phyloP scores from a whole-genome alignment of 2,888 invertebrate species.

The Isotomurus palustris region DNA sequence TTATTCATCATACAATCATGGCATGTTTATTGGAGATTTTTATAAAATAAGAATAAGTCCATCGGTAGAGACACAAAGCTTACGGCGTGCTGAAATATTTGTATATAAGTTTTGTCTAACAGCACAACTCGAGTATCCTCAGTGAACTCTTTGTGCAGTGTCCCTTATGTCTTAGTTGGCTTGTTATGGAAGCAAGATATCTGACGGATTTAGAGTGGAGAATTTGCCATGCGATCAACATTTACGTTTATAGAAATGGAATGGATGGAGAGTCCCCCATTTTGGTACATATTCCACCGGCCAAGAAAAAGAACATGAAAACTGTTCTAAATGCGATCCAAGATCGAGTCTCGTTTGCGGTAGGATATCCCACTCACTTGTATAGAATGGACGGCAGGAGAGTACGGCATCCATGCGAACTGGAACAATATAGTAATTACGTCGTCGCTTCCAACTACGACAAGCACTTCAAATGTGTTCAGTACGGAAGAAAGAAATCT shows the following conservation, averaged over 20 bases:
- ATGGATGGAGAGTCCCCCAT: constrained; percentile 40
- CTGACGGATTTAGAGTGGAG: constrained; percentile 45
- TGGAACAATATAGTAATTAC: constrained; percentile 46
- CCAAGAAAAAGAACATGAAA: constrained; percentile 43
- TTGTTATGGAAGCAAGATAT: constrained; percentile 40
- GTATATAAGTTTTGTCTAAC: too few relatives aligned
- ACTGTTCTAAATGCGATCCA: constrained; percentile 39
- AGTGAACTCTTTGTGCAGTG: too few relatives aligned
- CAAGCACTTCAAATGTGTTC: constrained; percentile 39
- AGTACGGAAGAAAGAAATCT: constrained; percentile 39
- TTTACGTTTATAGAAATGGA: constrained; percentile 45
- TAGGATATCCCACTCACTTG: constrained; percentile 42
- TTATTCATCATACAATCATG: too few relatives aligned
- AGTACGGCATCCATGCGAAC: constrained; percentile 41
- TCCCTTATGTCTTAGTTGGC: background rate
- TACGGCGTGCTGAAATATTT: too few relatives aligned
- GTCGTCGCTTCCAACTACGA: constrained; percentile 44
- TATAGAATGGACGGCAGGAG: constrained; percentile 44
- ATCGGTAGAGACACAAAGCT: too few relatives aligned
- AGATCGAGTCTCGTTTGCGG: constrained; percentile 42
- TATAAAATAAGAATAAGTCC: too few relatives aligned
- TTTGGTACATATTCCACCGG: constrained; percentile 43
- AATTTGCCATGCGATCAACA: constrained; percentile 45
- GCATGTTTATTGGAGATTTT: too few relatives aligned
- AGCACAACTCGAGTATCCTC: too few relatives aligned